Evolutionary conservation across 2,888 invertebrate genomes (phyloP).

Genomic region (Nemoura dubitans): DNA sequence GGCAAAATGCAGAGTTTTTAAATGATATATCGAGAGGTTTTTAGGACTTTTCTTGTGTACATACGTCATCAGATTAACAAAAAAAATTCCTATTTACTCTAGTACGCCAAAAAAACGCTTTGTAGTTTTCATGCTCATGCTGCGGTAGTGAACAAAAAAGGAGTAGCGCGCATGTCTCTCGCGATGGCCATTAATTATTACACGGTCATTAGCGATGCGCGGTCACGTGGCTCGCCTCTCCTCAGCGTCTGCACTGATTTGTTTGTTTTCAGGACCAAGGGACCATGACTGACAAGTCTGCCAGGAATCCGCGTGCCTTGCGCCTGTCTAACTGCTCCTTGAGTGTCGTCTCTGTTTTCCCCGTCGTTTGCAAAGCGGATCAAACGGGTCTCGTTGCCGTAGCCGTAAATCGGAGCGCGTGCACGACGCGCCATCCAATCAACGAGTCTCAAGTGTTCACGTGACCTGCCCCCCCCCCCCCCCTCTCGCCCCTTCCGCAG

Average conservation of each 20-base stretch:
- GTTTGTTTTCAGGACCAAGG: background rate
- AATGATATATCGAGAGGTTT: background rate
- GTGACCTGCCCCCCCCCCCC: slow-evolving; percentile 15
- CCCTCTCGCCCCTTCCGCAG: background rate
- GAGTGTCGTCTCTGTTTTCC: background rate
- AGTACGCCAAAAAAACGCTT: too few species aligned
- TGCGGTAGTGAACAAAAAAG: too few species aligned
- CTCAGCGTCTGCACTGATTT: background rate
- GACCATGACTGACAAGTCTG: background rate
- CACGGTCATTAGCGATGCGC: background rate
- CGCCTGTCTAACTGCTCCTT: background rate
- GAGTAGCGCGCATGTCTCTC: too few species aligned
- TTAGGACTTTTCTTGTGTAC: background rate
- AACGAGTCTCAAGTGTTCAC: slow-evolving; percentile 22
- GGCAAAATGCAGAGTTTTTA: background rate
- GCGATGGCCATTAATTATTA: background rate
- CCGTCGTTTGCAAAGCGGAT: slow-evolving; percentile 16
- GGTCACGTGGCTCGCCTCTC: background rate
- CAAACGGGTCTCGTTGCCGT: background rate
- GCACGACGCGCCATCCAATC: slow-evolving; percentile 26
- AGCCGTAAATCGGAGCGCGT: background rate
- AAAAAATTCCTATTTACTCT: too few species aligned
- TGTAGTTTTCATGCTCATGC: too few species aligned
- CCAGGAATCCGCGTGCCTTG: background rate
- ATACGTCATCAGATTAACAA: too few species aligned